phyloP scores from a whole-genome alignment of 1,140 invertebrate genomes.

The Papilio aristodemus region DNA sequence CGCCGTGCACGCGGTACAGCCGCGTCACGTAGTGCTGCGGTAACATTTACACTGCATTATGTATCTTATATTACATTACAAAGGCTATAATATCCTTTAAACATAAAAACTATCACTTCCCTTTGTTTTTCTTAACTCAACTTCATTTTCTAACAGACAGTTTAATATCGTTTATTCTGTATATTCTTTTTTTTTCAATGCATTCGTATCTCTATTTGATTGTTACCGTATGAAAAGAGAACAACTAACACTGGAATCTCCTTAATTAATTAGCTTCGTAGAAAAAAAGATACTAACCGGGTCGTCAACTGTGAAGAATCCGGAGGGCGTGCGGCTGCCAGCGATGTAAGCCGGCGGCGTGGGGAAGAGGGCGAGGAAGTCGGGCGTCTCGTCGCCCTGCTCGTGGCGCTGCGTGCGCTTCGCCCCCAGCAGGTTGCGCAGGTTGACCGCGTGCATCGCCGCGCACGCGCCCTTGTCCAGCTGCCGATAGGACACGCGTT shows the following conservation, averaged over 20 bases:
- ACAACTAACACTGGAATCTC: too few species aligned
- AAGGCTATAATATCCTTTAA: too few species aligned
- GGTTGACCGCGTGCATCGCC: constrained; percentile 99
- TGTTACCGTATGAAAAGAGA: too few species aligned
- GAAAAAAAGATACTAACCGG: constrained; percentile 78
- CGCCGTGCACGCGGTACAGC: constrained; percentile 94
- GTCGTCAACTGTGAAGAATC: constrained; percentile 99
- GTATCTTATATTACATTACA: too few species aligned
- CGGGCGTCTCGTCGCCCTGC: constrained; percentile 97
- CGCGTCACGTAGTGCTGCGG: constrained; percentile 89
- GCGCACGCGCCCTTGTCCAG: constrained; percentile 99
- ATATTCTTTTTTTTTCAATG: too few species aligned
- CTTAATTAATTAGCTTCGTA: too few species aligned
- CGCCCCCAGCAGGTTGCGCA: constrained; percentile 97
- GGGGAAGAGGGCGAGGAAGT: constrained; percentile 96
- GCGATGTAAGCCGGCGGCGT: constrained; percentile 97
- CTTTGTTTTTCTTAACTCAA: too few species aligned
- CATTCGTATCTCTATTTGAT: too few species aligned
- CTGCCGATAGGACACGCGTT: constrained; percentile 63
- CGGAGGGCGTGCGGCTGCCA: constrained; percentile 97
- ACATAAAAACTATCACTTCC: too few species aligned
- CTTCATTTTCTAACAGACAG: too few species aligned
- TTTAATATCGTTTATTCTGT: too few species aligned
- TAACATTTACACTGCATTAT: not conserved
- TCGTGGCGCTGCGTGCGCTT: constrained; percentile 99